Evolutionary conservation across 2,113 vertebrate genomes (phyloP).

Genomic region (Kryptolebias marmoratus): DNA sequence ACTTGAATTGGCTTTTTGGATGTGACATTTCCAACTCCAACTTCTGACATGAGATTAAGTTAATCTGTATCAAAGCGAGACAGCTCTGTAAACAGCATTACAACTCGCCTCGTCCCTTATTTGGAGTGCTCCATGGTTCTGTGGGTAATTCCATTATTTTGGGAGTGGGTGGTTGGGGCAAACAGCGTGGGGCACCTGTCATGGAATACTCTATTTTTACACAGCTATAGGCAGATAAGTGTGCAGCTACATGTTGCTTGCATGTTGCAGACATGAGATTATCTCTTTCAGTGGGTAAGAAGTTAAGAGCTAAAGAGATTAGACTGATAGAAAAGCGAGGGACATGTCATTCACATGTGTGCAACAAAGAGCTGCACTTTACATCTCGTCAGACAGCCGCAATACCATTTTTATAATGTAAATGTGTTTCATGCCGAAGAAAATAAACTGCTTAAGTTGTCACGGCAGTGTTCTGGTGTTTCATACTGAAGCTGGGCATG

Average conservation of each 20-base stretch:
- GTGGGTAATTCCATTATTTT: slow-evolving; percentile 55
- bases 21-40: slow-evolving; percentile 38
- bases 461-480: neutral
- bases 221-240: slow-evolving; percentile 31
- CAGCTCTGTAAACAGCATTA: slow-evolving; percentile 62
- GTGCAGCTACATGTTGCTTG: slow-evolving; percentile 12
- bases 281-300: slow-evolving; percentile 49
- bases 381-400: slow-evolving; percentile 2
- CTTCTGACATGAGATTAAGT: slow-evolving; percentile 73
- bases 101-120: slow-evolving; percentile 32
- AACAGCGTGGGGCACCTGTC: slow-evolving; percentile 48
- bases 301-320: slow-evolving; percentile 58
- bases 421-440: neutral
- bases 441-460: slow-evolving; percentile 8
- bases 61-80: slow-evolving; percentile 61
- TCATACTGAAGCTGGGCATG: neutral
- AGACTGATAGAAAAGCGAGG: slow-evolving; percentile 11
- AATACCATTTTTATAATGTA: neutral
- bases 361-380: neutral
- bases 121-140: slow-evolving; percentile 45
- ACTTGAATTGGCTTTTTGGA: slow-evolving; percentile 46
- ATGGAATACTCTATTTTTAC: slow-evolving; percentile 28
- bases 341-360: slow-evolving; percentile 7
- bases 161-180: slow-evolving; percentile 3
- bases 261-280: slow-evolving; percentile 38